Evolutionary conservation across 2,888 invertebrate species (phyloP), one percentile per base, ranked within the genome.

Genomic region (Calephelis perditalis): DNA sequence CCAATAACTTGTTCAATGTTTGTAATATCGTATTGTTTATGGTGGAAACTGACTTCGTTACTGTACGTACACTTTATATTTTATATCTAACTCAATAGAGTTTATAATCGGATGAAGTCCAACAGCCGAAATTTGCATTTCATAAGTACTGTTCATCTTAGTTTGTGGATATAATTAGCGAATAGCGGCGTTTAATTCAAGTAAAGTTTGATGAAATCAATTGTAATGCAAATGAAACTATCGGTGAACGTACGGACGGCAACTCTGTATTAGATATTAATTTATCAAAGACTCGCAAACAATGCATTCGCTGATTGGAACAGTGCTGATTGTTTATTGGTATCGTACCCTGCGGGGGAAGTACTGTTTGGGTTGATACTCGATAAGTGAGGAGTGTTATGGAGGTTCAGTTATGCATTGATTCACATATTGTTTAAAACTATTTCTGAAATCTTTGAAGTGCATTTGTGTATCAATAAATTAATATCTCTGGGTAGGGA

Each of bases 151-250:
- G 56, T 44, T 60, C 46, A 60, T 46, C 60, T 56, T 45, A 46
- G 60, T 60, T 60, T 60, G 56, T 56, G 45, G 60, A 60, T 56
- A 56, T 40, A 60, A 60, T 56, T 60, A 60, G 55, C 56, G 46
- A 56, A 46, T 56, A 56, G 44, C 57, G 56, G 46, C 45, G 59
- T 59, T 45, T 26, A 47, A 56, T 45, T 56, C 56, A 46, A 56
- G 46, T 46, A 47, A 60, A 56, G 46, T 60, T 60, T 60, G 56
- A 60, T 60, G 60, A 46, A 60, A 56, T 60, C 60, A 60, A 47
- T 60, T 60, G 55, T 60, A 60, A 60, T 60, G 60, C 47, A 56
- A 60, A 60, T 60, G 45, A 40, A 56, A 45, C n/a, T 44, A 36
- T 44, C 45, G 60, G 26, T 46, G 37, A 56, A 40, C 40, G 5